Conservation (phyloP, 1,140 invertebrate species). For the Sycophila sp. region DNA sequence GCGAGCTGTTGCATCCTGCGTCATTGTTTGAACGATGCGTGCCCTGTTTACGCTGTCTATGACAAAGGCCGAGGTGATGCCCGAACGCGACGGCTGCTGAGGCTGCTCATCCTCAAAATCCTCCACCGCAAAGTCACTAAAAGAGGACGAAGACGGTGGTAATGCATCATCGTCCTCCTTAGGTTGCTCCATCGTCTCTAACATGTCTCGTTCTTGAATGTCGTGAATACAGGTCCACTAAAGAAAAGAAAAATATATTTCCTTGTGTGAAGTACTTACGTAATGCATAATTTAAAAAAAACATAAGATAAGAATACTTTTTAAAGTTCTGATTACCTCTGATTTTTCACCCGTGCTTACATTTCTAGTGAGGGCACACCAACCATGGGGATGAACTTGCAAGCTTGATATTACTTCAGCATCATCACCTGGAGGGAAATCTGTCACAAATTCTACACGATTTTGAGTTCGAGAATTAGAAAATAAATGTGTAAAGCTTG, state of each 20-base stretch:
- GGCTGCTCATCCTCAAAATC: slow-evolving; percentile 51
- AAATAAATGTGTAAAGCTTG: slow-evolving; percentile 84
- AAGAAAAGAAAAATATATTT: slow-evolving; percentile 35
- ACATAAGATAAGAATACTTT: neutral
- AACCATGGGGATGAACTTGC: slow-evolving; percentile 92
- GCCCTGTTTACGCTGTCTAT: slow-evolving; percentile 50
- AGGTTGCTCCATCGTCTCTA: slow-evolving; percentile 56
- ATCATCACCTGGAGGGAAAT: slow-evolving; percentile 87
- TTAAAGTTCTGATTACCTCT: slow-evolving; percentile 77
- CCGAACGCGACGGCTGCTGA: slow-evolving; percentile 50
- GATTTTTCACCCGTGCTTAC: slow-evolving; percentile 85
- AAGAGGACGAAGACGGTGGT: slow-evolving; percentile 51
- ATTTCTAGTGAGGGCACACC: slow-evolving; percentile 88
- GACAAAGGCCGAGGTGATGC: slow-evolving; percentile 54
- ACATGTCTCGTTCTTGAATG: slow-evolving; percentile 76
- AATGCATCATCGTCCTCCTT: neutral
- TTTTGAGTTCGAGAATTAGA: slow-evolving; percentile 78
- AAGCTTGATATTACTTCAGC: slow-evolving; percentile 90
- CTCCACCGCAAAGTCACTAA: slow-evolving; percentile 53
- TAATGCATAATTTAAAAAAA: neutral
- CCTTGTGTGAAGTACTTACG: too few relatives aligned
- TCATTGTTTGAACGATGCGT: slow-evolving; percentile 24
- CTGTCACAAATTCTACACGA: slow-evolving; percentile 87
- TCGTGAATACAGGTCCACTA: slow-evolving; percentile 95
- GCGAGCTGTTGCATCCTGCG: slow-evolving; percentile 34